phyloP scores from a whole-genome alignment of 2,888 invertebrate species.

The Eledone cirrhosa region DNA sequence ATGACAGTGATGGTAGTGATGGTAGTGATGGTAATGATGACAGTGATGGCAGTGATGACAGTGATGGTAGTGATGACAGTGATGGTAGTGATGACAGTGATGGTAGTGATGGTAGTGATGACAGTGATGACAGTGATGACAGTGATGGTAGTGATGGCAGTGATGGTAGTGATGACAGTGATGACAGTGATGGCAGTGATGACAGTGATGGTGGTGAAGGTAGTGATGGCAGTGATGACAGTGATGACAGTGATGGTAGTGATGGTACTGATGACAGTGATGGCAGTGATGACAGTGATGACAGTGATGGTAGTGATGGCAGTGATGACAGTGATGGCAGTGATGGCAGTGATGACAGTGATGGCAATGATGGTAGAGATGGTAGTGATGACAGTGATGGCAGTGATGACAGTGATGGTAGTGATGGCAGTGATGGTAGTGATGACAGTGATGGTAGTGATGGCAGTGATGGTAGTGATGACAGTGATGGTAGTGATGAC shows the following conservation, averaged over 20 bases:
- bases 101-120: not conserved
- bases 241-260: conserved; percentile 29
- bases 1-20: conserved; percentile 4
- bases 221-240: conserved; percentile 30
- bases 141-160: conserved; percentile 2
- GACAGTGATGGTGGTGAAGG: conserved; percentile 28
- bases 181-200: conserved; percentile 18
- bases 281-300: conserved; percentile 20
- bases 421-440: conserved; percentile 1
- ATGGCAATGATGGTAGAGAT: too few relatives aligned
- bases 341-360: not conserved
- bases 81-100: conserved; percentile 2
- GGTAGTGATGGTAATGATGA: not conserved
- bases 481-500: conserved; percentile 4
- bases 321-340: not conserved
- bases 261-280: conserved; percentile 18
- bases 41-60: not conserved
- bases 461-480: not conserved
- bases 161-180: not conserved
- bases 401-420: not conserved
- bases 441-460: not conserved
- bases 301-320: conserved; percentile 10
- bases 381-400: not conserved
- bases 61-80: not conserved
- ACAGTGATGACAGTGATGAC: conserved; percentile 10